phyloP scores from a whole-genome alignment of 2,888 invertebrate genomes.

The Papilio protenor region DNA sequence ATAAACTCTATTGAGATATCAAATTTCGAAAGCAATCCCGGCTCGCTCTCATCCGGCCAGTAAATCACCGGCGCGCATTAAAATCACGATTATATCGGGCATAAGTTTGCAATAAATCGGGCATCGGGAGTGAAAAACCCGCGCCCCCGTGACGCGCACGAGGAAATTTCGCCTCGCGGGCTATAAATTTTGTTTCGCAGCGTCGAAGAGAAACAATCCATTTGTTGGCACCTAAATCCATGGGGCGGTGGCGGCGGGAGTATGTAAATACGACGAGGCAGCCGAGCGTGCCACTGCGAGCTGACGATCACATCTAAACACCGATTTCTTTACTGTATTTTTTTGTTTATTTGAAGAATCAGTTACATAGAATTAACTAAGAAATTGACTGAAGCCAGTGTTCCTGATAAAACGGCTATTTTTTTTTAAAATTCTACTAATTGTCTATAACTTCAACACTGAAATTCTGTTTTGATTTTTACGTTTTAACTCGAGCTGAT shows the following conservation, averaged over 20 bases:
- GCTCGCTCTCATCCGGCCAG: constrained; percentile 65
- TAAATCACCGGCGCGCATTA: constrained; percentile 79
- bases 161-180: constrained; percentile 62
- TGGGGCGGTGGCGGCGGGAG: constrained; percentile 62
- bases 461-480: no score
- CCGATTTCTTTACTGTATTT: constrained; percentile 2
- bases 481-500: no score
- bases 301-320: not conserved
- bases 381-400: not conserved
- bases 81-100: constrained; percentile 82
- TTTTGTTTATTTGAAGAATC: constrained; percentile 6
- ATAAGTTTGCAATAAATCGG: constrained; percentile 81
- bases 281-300: constrained; percentile 2
- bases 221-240: constrained; percentile 75
- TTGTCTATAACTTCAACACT: not conserved
- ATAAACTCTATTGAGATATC: constrained; percentile 81
- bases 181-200: constrained; percentile 61
- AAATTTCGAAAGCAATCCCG: constrained; percentile 80
- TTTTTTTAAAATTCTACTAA: no score
- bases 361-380: not conserved
- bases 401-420: not conserved
- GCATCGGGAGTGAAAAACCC: constrained; percentile 67
- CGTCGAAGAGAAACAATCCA: constrained; percentile 74
- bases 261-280: constrained; percentile 66
- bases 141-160: constrained; percentile 54